Percentiles rank a stretch among this genome's conserved stretches.
Conservation (phyloP, 1,140 invertebrate species). For the Drosophila baimaii region DNA sequence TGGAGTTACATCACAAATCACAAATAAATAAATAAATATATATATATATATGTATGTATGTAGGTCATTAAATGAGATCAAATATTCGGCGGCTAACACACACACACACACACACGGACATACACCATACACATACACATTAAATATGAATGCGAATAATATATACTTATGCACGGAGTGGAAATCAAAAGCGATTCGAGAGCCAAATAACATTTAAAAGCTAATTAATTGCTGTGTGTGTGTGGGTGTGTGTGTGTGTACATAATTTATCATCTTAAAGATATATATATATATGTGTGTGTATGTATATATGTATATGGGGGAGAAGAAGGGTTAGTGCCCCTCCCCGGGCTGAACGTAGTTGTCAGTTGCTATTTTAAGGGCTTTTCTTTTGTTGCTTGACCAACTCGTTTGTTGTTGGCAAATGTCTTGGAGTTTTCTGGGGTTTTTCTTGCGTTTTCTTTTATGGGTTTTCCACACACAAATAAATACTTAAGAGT, state of each 20-base stretch:
- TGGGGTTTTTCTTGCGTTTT: background rate
- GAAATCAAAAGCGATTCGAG: constrained; percentile 37
- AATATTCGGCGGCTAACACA: constrained; percentile 41
- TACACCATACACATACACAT: constrained; percentile 18
- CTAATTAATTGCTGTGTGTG: constrained; percentile 36
- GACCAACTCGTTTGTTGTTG: constrained; percentile 4
- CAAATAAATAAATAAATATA: constrained; percentile 59
- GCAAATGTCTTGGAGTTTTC: constrained; percentile 46
- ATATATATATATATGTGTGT: constrained; percentile 35
- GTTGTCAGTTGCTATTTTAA: constrained; percentile 34
- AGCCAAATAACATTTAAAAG: constrained; percentile 32
- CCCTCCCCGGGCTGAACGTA: background rate
- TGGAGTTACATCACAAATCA: constrained; percentile 62
- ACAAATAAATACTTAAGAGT: constrained; percentile 62
- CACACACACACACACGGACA: constrained; percentile 7
- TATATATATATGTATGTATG: too few relatives aligned
- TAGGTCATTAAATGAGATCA: constrained; percentile 73
- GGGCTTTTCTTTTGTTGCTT: constrained; percentile 29
- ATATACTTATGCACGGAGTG: background rate
- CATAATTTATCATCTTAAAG: constrained; percentile 59
- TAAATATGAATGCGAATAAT: constrained; percentile 26
- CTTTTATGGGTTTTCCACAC: constrained; percentile 23
- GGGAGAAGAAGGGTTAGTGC: background rate
- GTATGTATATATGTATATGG: constrained; percentile 4
- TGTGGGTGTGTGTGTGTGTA: constrained; percentile 10